Conservation (phyloP, 2,113 vertebrate genomes). For the Sarotherodon lohbergeri region DNA sequence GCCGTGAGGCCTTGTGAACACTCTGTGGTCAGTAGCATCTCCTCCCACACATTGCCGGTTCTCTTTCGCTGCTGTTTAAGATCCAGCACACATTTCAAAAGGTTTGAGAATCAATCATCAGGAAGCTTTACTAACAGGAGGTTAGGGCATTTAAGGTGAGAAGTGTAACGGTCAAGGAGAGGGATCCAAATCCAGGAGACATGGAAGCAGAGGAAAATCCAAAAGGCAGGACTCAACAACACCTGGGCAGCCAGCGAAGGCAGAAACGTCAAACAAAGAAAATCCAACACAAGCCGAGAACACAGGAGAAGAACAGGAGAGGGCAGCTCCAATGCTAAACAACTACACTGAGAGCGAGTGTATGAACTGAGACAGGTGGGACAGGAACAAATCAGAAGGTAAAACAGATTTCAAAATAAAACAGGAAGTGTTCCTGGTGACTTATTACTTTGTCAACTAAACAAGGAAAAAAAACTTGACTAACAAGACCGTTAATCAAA, state of each 20-base stretch:
- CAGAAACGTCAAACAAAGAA: background rate
- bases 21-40: background rate
- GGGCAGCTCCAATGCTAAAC: fast-evolving
- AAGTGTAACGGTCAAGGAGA: background rate
- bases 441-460: background rate
- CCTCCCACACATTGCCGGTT: fast-evolving
- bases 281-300: background rate
- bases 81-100: background rate
- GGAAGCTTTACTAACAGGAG: background rate
- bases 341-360: background rate
- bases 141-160: background rate
- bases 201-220: background rate
- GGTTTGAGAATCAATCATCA: background rate
- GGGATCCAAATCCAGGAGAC: background rate
- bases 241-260: fast-evolving
- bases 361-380: fast-evolving
- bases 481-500: no score
- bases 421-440: background rate
- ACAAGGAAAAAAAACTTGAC: no score
- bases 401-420: background rate
- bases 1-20: fast-evolving
- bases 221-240: background rate
- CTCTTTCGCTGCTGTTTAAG: background rate
- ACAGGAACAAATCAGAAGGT: background rate
- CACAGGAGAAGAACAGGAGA: background rate